These are phyloP conservation scores for Eurystomus glaucurus DNA, from an alignment of 2,797 vertebrate species.

Conservation along the genomic window DNA sequence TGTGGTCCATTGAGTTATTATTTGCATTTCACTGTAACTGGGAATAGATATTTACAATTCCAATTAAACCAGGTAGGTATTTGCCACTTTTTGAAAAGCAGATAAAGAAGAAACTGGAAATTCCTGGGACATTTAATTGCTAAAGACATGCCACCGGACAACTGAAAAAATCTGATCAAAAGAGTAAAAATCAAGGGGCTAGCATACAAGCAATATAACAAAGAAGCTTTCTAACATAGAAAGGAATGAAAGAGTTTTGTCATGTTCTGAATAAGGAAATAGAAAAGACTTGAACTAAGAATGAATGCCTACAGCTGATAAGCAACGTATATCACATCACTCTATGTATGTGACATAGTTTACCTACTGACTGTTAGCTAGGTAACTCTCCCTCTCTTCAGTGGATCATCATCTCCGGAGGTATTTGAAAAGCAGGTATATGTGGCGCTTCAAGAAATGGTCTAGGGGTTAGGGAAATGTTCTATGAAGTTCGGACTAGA, in stretches of 20 bases:
- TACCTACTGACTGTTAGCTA: background rate
- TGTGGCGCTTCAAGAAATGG: too few species aligned
- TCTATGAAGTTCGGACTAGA: too few species aligned
- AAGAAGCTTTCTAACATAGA: background rate
- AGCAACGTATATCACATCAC: rapidly evolving
- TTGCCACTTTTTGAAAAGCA: background rate
- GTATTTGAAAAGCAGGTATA: too few species aligned
- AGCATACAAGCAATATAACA: background rate
- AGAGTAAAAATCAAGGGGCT: background rate
- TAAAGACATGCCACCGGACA: background rate
- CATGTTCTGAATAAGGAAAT: background rate
- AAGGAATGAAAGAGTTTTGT: background rate
- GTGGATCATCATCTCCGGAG: background rate
- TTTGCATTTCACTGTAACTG: background rate
- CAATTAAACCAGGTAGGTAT: background rate
- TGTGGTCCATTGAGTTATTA: background rate
- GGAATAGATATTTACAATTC: background rate
- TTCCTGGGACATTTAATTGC: background rate
- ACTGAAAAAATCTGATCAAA: background rate
- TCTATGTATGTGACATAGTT: rapidly evolving
- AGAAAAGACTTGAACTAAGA: background rate
- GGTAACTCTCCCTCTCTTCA: background rate
- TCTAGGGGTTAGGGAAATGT: too few species aligned
- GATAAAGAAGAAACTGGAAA: background rate
- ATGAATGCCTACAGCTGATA: background rate